Evolutionary conservation across 2,797 vertebrate genomes (phyloP).

Genomic region (Chaetophractus vellerosus): DNA sequence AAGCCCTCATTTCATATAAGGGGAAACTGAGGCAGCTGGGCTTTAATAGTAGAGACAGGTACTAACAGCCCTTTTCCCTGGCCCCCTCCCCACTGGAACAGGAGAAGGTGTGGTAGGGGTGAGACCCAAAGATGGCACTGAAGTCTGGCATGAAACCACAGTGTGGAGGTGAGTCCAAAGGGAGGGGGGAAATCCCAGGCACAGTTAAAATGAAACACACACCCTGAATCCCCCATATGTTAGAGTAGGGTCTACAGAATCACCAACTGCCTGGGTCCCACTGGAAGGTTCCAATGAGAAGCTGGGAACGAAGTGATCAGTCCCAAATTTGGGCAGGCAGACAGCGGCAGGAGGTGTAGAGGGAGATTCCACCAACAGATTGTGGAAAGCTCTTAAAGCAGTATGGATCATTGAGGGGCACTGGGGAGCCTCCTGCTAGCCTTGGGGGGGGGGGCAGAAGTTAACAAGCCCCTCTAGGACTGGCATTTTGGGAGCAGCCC

Average conservation of each 20-base stretch:
- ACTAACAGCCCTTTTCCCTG: background rate
- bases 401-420: background rate
- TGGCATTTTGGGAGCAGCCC: background rate
- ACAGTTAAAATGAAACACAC: background rate
- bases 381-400: slow-evolving; percentile 53
- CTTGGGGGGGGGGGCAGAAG: background rate
- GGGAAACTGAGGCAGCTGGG: background rate
- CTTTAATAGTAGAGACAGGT: background rate
- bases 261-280: background rate
- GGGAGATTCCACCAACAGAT: background rate
- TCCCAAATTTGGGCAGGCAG: background rate
- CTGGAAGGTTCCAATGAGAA: background rate
- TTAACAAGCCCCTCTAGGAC: slow-evolving; percentile 25
- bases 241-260: background rate
- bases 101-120: background rate
- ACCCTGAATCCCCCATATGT: background rate
- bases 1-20: background rate
- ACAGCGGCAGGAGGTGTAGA: background rate
- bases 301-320: background rate
- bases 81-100: background rate
- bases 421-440: background rate
- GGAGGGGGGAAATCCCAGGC: background rate
- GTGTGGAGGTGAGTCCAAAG: background rate
- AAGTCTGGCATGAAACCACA: background rate
- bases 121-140: background rate